Evolutionary conservation across 2,113 vertebrate species (phyloP).

Genomic region (Cebidichthys violaceus): DNA sequence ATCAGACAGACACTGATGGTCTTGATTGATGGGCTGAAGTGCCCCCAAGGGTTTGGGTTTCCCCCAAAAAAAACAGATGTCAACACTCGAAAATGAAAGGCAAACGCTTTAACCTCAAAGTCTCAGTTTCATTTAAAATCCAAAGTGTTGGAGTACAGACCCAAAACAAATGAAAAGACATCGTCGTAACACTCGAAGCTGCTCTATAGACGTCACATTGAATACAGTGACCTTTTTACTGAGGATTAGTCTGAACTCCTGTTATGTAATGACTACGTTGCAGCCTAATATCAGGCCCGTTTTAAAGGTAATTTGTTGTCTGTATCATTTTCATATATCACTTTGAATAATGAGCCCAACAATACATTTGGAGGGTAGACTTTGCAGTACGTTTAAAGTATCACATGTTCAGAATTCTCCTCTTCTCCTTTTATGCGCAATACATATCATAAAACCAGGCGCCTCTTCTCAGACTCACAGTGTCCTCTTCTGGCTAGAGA

Average conservation of each 20-base stretch:
- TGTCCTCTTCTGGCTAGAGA: constrained; percentile 36
- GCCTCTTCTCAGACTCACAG: constrained; percentile 10
- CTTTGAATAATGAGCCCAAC: not conserved
- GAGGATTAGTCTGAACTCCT: not conserved
- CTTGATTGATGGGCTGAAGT: not conserved
- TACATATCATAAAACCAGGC: not conserved
- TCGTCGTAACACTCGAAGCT: not conserved
- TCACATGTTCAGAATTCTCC: not conserved
- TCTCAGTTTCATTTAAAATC: not conserved
- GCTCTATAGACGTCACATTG: not conserved
- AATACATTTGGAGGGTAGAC: not conserved
- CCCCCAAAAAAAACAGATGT: not conserved
- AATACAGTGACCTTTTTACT: not conserved
- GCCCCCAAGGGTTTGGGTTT: not conserved
- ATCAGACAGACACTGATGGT: not conserved
- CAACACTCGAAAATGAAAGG: not conserved
- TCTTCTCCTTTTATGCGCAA: not conserved
- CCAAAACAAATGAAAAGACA: not conserved
- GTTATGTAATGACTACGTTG: not conserved
- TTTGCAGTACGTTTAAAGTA: not conserved
- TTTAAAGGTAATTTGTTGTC: not conserved
- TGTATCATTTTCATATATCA: not conserved
- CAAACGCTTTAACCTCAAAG: not conserved
- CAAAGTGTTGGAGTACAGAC: not conserved
- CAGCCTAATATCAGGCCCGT: no score